phyloP scores from a whole-genome alignment of 2,888 invertebrate species.

The Meta bourneti region DNA sequence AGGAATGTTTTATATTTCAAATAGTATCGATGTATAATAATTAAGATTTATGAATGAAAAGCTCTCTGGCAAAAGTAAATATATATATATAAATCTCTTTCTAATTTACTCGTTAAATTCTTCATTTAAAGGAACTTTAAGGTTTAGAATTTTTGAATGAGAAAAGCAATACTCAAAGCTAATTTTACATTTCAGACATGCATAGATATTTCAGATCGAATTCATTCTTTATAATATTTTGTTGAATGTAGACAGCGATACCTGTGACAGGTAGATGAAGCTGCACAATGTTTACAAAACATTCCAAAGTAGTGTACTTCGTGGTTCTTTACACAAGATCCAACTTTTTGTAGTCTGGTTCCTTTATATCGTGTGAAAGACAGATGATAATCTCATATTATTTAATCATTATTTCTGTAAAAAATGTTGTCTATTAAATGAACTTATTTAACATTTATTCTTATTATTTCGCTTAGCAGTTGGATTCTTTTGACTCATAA shows the following conservation, averaged over 20 bases:
- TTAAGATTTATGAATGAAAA: no score
- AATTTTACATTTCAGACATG: background rate
- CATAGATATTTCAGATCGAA: background rate
- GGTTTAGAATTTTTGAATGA: no score
- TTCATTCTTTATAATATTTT: background rate
- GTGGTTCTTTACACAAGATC: constrained; percentile 44
- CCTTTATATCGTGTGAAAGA: constrained; percentile 26
- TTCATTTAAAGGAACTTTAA: no score
- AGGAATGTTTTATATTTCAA: no score
- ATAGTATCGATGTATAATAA: no score
- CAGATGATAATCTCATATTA: constrained; percentile 38
- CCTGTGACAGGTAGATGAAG: constrained; percentile 9
- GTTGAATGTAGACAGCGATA: background rate
- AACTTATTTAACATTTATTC: constrained; percentile 56
- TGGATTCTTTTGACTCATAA: no score
- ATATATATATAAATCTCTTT: no score
- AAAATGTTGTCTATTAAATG: constrained; percentile 69
- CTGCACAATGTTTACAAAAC: constrained; percentile 48
- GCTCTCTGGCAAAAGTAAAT: no score
- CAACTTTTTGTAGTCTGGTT: constrained; percentile 53
- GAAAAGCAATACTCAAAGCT: no score
- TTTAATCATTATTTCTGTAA: constrained; percentile 65
- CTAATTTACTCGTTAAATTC: no score
- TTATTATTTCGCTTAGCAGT: no score
- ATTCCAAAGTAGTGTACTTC: constrained; percentile 30